Evolutionary conservation across 2,797 vertebrate genomes (phyloP).

Genomic region (Florisuga fusca): DNA sequence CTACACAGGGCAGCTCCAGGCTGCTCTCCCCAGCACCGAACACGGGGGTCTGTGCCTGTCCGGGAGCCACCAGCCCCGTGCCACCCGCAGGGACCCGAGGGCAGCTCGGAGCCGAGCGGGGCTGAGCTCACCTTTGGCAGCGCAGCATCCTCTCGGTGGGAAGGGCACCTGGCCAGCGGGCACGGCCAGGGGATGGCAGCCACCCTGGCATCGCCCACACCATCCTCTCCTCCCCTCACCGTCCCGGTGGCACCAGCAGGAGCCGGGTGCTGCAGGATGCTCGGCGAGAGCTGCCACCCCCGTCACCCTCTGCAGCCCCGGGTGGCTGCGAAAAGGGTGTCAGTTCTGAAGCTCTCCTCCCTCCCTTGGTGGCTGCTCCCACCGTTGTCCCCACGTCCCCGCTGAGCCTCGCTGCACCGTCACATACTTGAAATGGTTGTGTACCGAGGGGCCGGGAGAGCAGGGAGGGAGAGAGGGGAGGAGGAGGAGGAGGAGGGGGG

Average conservation of each 20-base stretch:
- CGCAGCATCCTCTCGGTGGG: not conserved
- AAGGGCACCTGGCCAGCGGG: not conserved
- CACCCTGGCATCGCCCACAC: not conserved
- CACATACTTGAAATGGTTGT: slow-evolving; percentile 39
- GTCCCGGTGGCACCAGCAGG: not conserved
- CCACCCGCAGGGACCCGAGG: not conserved
- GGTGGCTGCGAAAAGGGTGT: not conserved
- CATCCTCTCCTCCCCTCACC: rapidly evolving
- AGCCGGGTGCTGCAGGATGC: not conserved
- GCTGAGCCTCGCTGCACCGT: not conserved
- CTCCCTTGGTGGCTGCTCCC: not conserved
- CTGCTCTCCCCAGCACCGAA: not conserved
- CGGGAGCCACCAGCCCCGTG: not conserved
- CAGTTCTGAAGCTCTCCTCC: not conserved
- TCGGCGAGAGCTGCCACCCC: not conserved
- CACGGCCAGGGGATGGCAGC: not conserved
- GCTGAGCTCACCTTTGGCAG: slow-evolving; percentile 68
- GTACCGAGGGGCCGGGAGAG: slow-evolving; percentile 16
- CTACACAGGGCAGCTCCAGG: not conserved
- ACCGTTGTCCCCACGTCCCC: not conserved
- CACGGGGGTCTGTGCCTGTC: rapidly evolving
- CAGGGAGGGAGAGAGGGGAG: not conserved
- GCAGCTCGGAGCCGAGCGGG: not conserved
- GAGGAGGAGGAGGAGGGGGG: not conserved
- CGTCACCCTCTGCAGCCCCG: not conserved